Conservation (phyloP, 2,888 invertebrate genomes). For the Brachyptera risi region DNA sequence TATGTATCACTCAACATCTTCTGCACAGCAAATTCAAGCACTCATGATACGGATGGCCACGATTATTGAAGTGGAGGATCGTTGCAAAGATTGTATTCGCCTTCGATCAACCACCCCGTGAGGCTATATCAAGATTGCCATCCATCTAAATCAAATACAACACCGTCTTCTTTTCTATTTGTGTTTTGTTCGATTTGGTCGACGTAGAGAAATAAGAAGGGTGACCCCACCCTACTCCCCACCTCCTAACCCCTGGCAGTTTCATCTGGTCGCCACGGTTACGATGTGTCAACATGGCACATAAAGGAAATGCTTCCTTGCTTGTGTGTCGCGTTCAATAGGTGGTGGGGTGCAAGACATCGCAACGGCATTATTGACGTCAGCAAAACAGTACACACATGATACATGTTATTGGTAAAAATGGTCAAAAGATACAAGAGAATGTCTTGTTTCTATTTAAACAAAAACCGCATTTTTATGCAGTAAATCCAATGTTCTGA, state of each 20-base stretch:
- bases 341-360: neutral
- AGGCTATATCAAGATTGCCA: constrained; percentile 13
- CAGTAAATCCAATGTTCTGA: too few relatives aligned
- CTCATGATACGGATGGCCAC: neutral
- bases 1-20: too few relatives aligned
- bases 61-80: constrained; percentile 16
- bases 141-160: constrained; percentile 23
- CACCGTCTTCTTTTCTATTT: constrained; percentile 21
- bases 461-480: too few relatives aligned
- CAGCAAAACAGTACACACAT: too few relatives aligned
- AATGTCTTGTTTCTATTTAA: too few relatives aligned
- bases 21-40: too few relatives aligned
- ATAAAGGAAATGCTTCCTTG: constrained; percentile 5
- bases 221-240: neutral
- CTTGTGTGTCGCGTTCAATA: constrained; percentile 14
- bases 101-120: constrained; percentile 15
- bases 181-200: constrained; percentile 21
- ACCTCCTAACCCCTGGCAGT: neutral
- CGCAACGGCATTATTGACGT: neutral
- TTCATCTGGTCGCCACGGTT: constrained; percentile 19
- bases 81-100: constrained; percentile 9
- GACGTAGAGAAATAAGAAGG: constrained; percentile 2
- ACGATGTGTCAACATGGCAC: constrained; percentile 20
- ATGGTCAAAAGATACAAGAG: too few relatives aligned
- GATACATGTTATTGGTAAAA: too few relatives aligned